Evolutionary conservation across 2,113 vertebrate genomes (phyloP).

Genomic region (Tichodroma muraria): DNA sequence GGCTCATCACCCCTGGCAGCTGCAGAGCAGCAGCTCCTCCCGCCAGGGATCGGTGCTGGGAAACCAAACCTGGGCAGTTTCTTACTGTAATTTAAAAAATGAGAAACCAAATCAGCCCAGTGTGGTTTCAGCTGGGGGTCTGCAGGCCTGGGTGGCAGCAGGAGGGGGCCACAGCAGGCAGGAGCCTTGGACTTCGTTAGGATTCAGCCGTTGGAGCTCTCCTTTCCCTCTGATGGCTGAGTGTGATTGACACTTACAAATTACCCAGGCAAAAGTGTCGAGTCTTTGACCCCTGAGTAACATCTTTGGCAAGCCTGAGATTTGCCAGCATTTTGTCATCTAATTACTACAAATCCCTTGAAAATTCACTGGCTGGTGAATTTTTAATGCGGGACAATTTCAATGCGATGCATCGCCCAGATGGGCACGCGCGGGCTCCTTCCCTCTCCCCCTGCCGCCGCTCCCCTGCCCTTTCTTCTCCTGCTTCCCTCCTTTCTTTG

Average conservation of each 20-base stretch:
- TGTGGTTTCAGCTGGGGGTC: neutral
- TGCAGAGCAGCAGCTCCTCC: neutral
- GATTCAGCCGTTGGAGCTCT: slow-evolving; percentile 65
- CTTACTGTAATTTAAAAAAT: accelerated
- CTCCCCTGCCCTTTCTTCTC: neutral
- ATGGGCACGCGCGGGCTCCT: slow-evolving; percentile 41
- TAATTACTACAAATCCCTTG: slow-evolving; percentile 99
- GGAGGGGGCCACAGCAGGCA: neutral
- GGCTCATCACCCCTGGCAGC: neutral
- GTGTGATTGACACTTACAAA: slow-evolving; percentile 99
- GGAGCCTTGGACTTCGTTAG: slow-evolving; percentile 58
- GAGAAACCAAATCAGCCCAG: accelerated
- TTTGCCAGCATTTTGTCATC: slow-evolving; percentile 99
- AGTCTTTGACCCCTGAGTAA: slow-evolving; percentile 97
- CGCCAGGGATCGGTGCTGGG: neutral
- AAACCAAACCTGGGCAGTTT: neutral
- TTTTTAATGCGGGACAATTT: slow-evolving; percentile 91
- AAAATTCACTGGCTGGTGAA: slow-evolving; percentile 94
- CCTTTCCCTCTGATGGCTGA: slow-evolving; percentile 80
- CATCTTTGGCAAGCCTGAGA: slow-evolving; percentile 90
- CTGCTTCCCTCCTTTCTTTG: neutral
- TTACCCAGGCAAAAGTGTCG: slow-evolving; percentile 96
- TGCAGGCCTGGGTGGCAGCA: neutral
- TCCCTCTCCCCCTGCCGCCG: neutral
- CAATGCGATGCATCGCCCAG: slow-evolving; percentile 73